Evolutionary conservation across 2,113 vertebrate genomes (phyloP), one percentile per base, ranked within the genome.

Genomic region (Oryzias curvinotus): DNA sequence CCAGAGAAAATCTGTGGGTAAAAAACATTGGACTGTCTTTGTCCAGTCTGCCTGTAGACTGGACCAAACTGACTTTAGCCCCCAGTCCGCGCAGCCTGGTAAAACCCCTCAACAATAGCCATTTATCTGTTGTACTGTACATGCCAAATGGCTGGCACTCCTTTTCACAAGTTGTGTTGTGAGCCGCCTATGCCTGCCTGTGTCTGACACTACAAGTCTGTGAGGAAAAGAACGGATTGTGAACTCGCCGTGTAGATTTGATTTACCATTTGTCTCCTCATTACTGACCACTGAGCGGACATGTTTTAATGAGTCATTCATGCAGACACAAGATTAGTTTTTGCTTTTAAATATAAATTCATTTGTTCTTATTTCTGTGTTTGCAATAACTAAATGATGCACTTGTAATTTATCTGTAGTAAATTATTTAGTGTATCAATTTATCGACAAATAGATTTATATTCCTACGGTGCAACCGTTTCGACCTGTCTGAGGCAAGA

Each of bases 51-150:
- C 85, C 79, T 81, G 81, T 53, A 73, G 73, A 68, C 78, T 43
- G 75, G 78, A 73, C 73, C 77, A 85, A 77, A 68, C 81, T 88
- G 89, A 89, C 87, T 90, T 87, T 88, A 87, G 85, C 84, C 82
- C 86, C 82, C 73, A 75, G 81, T 87, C 77, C 84, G 80, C 81
- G 65, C 18, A 71, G 78, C 80, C 77, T 75, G 71, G 83, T 87
- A 80, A 88, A 87, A 83, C 83, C 68, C 62, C 77, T 85, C 83
- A 85, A 90, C 89, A 89, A 89, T 85, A 87, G 82, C 83, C 68
- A 86, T 87, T 90, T 87, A 89, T 89, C 87, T 85, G 82, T 78
- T 70, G 69, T 72, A 88, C 89, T 88, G 87, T 89, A 89, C 75
- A 74, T 73, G 85, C 86, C 89, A 87, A 88, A 88, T 75, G 85